Conservation (phyloP, 2,113 vertebrate genomes). For the Petromus typicus region DNA sequence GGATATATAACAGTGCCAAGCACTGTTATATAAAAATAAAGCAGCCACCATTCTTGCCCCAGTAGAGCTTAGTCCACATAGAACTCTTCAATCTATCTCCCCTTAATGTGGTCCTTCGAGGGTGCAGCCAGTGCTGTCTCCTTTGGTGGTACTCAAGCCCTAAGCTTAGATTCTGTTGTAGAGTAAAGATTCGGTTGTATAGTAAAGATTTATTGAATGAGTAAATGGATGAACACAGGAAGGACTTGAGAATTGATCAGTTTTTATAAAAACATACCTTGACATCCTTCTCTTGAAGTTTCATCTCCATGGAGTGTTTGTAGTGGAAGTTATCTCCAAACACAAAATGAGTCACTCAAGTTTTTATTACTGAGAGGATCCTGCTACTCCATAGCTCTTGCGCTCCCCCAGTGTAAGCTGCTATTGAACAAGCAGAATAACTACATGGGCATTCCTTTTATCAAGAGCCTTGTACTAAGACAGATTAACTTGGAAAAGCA, state of each 20-base stretch:
- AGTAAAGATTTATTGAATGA: conserved; percentile 11
- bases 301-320: conserved; percentile 75
- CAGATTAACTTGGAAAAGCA: conserved; percentile 84
- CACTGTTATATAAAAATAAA: no score
- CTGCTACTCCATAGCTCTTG: conserved; percentile 79
- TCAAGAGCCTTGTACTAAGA: conserved; percentile 83
- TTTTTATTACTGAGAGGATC: conserved; percentile 84
- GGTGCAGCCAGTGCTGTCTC: background rate
- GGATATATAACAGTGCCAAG: background rate
- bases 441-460: conserved; percentile 74
- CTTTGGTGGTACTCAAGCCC: background rate
- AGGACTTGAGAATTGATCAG: conserved; percentile 13
- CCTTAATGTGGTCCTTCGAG: background rate
- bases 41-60: background rate
- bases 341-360: conserved; percentile 78
- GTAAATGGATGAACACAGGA: conserved; percentile 27
- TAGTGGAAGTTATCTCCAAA: conserved; percentile 33
- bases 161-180: background rate
- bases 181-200: background rate
- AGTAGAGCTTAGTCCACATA: background rate
- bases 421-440: conserved; percentile 75
- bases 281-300: conserved; percentile 79
- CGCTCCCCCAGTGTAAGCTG: conserved; percentile 70
- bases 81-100: background rate
- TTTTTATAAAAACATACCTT: conserved; percentile 38